phyloP scores from a whole-genome alignment of 2,888 invertebrate species.

The Didymodactylos carnosus region DNA sequence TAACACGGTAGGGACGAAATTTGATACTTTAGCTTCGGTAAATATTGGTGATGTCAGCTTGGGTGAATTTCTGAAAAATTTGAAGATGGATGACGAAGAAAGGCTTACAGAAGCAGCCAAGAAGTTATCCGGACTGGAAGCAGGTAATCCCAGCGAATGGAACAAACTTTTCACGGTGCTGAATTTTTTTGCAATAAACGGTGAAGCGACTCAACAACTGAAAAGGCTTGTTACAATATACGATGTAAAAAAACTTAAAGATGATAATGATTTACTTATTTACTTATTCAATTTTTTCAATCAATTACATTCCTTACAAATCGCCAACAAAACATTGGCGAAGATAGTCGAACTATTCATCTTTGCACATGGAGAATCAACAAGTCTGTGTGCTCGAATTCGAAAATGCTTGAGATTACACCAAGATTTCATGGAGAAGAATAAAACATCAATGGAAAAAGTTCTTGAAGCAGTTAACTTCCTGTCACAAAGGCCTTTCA shows the following conservation, averaged over 20 bases:
- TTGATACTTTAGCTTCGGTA: not conserved
- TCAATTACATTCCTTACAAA: not conserved
- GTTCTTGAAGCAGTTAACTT: not conserved
- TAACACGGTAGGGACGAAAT: not conserved
- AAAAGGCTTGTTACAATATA: not conserved
- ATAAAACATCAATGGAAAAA: not conserved
- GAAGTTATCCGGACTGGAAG: not conserved
- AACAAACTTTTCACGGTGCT: not conserved
- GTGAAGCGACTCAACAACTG: not conserved
- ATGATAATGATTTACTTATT: not conserved
- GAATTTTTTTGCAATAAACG: not conserved
- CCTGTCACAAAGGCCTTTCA: not conserved
- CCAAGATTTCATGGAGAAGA: not conserved
- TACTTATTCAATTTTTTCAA: not conserved
- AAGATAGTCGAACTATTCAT: not conserved
- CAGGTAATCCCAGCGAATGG: not conserved
- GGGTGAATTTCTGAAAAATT: not conserved
- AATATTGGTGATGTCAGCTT: not conserved
- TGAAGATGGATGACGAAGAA: not conserved
- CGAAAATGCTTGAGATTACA: not conserved
- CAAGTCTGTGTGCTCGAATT: not conserved
- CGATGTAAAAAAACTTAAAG: not conserved
- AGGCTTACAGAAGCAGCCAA: not conserved
- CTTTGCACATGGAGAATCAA: not conserved
- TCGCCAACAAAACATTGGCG: not conserved